Percentiles rank a stretch among this genome's conserved stretches.
Evolutionary conservation across 2,113 vertebrate genomes (phyloP).

Genomic region (Pseudopodoces humilis): DNA sequence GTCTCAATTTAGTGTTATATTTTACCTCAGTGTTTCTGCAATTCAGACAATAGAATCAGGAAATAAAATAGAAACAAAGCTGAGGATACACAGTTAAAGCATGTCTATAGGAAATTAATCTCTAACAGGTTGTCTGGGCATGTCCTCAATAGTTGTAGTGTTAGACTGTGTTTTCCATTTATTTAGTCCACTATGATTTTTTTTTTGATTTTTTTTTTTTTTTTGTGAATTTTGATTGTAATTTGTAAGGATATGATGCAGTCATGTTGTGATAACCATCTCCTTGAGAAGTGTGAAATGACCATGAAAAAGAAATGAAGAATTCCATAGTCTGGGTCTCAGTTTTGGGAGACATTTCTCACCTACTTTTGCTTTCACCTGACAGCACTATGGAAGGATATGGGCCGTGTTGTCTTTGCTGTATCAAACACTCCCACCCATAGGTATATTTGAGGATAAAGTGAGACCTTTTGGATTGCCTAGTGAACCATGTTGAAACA

Average conservation of each 20-base stretch:
- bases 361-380: not conserved
- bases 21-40: not conserved
- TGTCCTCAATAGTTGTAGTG: not conserved
- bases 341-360: not conserved
- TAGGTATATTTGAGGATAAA: not conserved
- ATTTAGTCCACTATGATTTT: not conserved
- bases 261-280: not conserved
- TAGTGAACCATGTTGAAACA: not conserved
- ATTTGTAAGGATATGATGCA: not conserved
- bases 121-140: not conserved
- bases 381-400: not conserved
- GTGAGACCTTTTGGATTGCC: not conserved
- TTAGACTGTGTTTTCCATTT: not conserved
- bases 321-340: not conserved
- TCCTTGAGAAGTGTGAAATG: not conserved
- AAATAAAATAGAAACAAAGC: not conserved
- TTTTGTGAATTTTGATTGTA: not conserved
- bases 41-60: not conserved
- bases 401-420: not conserved
- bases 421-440: not conserved
- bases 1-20: not conserved
- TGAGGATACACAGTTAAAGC: not conserved
- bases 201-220: not conserved
- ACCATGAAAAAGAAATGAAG: not conserved
- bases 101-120: not conserved